Evolutionary conservation across 2,888 invertebrate species (phyloP).

Genomic region (Himalopsyche kuldschensis): DNA sequence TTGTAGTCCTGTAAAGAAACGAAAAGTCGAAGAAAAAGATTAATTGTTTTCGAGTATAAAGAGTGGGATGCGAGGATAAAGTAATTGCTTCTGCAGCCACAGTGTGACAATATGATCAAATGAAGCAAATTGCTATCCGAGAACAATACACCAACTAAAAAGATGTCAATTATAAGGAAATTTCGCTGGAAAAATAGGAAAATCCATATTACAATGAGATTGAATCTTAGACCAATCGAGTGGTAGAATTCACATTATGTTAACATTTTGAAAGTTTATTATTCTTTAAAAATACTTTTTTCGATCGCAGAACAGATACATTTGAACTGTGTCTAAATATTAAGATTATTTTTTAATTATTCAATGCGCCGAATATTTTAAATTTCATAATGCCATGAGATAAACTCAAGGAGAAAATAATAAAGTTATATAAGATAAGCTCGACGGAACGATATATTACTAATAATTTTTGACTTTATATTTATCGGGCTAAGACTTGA

Average conservation of each 20-base stretch:
- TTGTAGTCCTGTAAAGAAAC: neutral
- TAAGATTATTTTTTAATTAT: too few species aligned
- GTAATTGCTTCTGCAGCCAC: constrained; percentile 12
- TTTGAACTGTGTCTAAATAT: too few species aligned
- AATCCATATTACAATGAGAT: neutral
- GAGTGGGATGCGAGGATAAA: constrained; percentile 14
- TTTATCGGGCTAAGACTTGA: too few species aligned
- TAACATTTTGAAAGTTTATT: too few species aligned
- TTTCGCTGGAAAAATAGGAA: neutral
- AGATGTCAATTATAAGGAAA: neutral
- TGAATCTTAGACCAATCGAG: neutral
- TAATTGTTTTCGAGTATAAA: constrained; percentile 12
- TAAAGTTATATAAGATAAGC: too few species aligned
- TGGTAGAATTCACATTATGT: neutral
- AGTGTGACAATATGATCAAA: constrained; percentile 12
- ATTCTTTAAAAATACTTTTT: too few species aligned
- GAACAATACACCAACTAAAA: neutral
- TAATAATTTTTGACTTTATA: too few species aligned
- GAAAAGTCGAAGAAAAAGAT: constrained; percentile 12
- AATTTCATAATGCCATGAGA: too few species aligned
- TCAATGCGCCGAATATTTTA: too few species aligned
- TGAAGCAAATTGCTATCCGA: constrained; percentile 11
- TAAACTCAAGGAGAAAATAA: too few species aligned
- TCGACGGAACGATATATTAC: too few species aligned
- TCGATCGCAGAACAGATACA: too few species aligned